These are phyloP conservation scores for Oryzias curvinotus DNA, from an alignment of 2,113 vertebrate species.

Conservation along the genomic window DNA sequence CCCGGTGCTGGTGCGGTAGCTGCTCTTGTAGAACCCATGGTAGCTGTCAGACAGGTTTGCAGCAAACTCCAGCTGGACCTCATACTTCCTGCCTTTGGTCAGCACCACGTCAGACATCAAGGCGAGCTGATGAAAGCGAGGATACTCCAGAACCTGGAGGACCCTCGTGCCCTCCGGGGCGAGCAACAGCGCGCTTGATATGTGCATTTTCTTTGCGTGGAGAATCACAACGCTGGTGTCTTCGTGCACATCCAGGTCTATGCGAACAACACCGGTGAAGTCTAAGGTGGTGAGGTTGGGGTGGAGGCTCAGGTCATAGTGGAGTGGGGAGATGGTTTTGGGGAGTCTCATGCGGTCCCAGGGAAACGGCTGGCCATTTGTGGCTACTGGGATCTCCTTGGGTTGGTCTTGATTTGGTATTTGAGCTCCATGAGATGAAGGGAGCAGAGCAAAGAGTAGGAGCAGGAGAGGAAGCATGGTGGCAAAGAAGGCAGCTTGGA, in stretches of 20 bases:
- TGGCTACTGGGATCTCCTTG: conserved; percentile 51
- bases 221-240: conserved; percentile 80
- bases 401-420: conserved; percentile 34
- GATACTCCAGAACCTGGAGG: conserved; percentile 77
- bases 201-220: conserved; percentile 80
- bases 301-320: conserved; percentile 85
- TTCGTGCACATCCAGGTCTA: conserved; percentile 73
- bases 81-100: conserved; percentile 71
- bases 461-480: conserved; percentile 53
- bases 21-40: conserved; percentile 90
- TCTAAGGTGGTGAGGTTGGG: conserved; percentile 84
- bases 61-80: conserved; percentile 75
- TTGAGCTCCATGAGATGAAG: conserved; percentile 45
- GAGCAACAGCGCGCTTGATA: conserved; percentile 69
- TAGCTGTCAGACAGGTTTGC: conserved; percentile 84
- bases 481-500: background rate
- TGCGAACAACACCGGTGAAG: conserved; percentile 76
- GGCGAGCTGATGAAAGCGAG: conserved; percentile 79
- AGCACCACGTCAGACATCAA: conserved; percentile 73
- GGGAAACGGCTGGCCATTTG: conserved; percentile 77
- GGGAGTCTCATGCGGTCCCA: conserved; percentile 86
- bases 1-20: conserved; percentile 81
- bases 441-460: conserved; percentile 19
- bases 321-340: conserved; percentile 73
- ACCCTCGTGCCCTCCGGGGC: conserved; percentile 36